Conservation (phyloP, 2,113 vertebrate genomes). For the Dasyprocta punctata region DNA sequence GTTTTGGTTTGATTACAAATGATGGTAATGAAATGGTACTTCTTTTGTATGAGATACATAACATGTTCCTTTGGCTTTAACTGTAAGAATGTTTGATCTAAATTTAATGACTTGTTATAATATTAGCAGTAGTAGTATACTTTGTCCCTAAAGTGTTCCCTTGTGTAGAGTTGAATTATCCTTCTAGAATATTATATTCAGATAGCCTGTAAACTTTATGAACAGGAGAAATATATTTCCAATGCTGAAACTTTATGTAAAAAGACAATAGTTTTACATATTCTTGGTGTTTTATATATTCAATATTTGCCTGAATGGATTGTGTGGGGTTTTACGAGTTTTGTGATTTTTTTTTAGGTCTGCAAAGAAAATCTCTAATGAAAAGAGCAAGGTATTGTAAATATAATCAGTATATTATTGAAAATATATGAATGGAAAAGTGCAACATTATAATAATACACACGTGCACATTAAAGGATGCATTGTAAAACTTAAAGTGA, state of each 20-base stretch:
- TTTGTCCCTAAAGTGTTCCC: conserved; percentile 2
- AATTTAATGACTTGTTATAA: conserved; percentile 17
- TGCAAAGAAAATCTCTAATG: conserved; percentile 64
- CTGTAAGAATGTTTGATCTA: background rate
- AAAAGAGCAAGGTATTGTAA: conserved; percentile 85
- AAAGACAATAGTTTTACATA: background rate
- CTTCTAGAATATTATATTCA: background rate
- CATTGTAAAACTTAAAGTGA: background rate
- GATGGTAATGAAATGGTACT: background rate
- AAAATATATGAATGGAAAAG: background rate
- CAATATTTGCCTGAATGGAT: conserved; percentile 60
- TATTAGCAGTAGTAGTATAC: background rate
- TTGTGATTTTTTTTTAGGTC: conserved; percentile 63
- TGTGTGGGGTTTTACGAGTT: background rate
- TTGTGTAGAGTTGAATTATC: background rate
- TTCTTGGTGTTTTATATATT: conserved; percentile 32
- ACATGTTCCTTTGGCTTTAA: conserved; percentile 22
- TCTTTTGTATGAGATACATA: background rate
- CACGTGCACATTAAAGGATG: background rate
- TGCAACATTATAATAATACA: background rate
- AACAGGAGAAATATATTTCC: background rate
- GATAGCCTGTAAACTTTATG: background rate
- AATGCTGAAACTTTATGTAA: conserved; percentile 23
- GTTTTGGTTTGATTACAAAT: conserved; percentile 22
- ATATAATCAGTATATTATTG: conserved; percentile 42